phyloP scores from a whole-genome alignment of 2,113 vertebrate genomes.

The Gasterosteus nipponicus region DNA sequence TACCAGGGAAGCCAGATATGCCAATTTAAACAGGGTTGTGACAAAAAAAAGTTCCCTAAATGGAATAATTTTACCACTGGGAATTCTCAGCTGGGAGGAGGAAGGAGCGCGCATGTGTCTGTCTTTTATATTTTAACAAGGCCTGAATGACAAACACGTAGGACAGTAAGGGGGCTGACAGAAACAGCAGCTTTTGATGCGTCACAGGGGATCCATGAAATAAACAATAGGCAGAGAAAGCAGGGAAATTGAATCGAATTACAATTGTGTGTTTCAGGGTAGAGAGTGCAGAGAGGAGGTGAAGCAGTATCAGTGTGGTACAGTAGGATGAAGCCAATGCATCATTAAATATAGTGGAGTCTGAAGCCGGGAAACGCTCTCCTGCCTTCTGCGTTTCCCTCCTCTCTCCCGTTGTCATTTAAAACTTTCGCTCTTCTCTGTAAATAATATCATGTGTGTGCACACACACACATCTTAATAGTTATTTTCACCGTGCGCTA shows the following conservation, averaged over 20 bases:
- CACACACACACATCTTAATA: conserved; percentile 3
- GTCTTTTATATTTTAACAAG: conserved; percentile 91
- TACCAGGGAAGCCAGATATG: conserved; percentile 94
- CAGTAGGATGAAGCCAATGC: conserved; percentile 68
- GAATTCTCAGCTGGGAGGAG: conserved; percentile 91
- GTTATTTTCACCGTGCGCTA: conserved; percentile 3
- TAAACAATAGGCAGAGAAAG: conserved; percentile 92
- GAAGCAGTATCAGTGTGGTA: conserved; percentile 66
- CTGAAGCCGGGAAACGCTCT: conserved; percentile 51
- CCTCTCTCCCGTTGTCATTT: conserved; percentile 2
- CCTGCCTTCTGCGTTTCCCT: conserved; percentile 53
- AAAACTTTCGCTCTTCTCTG: conserved; percentile 2
- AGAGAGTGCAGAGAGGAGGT: conserved; percentile 52
- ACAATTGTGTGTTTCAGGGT: conserved; percentile 76
- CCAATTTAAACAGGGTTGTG: conserved; percentile 97
- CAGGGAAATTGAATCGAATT: conserved; percentile 90
- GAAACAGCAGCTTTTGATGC: conserved; percentile 93
- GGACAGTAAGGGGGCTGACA: conserved; percentile 91
- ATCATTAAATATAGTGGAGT: conserved; percentile 79
- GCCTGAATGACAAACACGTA: conserved; percentile 96
- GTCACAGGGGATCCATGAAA: conserved; percentile 96
- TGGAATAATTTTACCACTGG: conserved; percentile 98
- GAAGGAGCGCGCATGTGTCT: conserved; percentile 77
- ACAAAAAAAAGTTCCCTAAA: conserved; percentile 98
- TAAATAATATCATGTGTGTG: no score